phyloP scores from a whole-genome alignment of 2,113 vertebrate species.

The Shinisaurus crocodilurus region DNA sequence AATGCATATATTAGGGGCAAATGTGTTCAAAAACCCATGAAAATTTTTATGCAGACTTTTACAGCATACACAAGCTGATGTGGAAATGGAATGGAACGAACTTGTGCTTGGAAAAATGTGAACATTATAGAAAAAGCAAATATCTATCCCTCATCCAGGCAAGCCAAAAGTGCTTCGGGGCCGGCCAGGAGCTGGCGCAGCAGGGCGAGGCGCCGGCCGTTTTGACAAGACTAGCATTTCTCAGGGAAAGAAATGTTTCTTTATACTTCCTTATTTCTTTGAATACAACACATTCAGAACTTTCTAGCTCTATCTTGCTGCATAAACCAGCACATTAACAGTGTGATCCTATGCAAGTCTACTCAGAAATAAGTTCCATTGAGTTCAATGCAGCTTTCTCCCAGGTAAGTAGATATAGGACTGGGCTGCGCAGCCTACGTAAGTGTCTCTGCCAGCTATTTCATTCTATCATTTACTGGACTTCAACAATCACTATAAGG shows the following conservation, averaged over 20 bases:
- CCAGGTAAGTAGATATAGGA: neutral
- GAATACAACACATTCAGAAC: neutral
- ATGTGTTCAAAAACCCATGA: too few species aligned
- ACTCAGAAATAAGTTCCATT: neutral
- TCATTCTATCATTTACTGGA: constrained; percentile 29
- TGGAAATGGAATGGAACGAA: neutral
- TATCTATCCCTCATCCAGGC: too few species aligned
- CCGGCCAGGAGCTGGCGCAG: too few species aligned
- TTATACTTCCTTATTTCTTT: neutral
- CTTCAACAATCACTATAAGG: constrained; percentile 52
- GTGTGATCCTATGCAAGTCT: neutral
- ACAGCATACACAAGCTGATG: too few species aligned
- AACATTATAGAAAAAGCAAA: neutral
- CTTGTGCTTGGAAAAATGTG: neutral
- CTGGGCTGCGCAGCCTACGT: neutral
- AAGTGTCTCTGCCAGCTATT: constrained; percentile 34
- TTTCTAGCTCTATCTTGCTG: neutral
- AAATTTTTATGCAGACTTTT: too few species aligned
- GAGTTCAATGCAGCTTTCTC: neutral
- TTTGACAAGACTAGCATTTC: neutral
- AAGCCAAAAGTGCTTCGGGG: too few species aligned
- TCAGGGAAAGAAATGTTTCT: neutral
- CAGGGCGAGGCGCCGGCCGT: too few species aligned
- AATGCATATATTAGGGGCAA: too few species aligned
- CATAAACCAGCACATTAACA: neutral